phyloP scores from a whole-genome alignment of 2,797 vertebrate species.

The Clarias laeviceps region DNA sequence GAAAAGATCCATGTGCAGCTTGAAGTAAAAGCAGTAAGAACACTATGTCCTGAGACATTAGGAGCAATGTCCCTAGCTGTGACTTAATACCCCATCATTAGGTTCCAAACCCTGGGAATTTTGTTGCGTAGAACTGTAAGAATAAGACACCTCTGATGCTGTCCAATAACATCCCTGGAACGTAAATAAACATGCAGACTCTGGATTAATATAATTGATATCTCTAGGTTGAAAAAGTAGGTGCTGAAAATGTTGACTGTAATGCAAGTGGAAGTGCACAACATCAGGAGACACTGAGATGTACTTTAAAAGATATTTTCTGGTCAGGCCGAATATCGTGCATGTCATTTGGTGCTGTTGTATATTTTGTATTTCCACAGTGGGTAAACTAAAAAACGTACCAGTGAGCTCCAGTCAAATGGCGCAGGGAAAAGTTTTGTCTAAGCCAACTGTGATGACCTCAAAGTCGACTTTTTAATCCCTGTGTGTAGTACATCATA shows the following conservation, averaged over 20 bases:
- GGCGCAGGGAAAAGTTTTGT: too few species aligned
- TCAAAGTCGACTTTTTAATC: too few species aligned
- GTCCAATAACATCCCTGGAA: not conserved
- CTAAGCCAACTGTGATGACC: too few species aligned
- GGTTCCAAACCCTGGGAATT: not conserved
- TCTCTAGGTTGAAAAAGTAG: not conserved
- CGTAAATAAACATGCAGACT: not conserved
- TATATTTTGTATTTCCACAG: not conserved
- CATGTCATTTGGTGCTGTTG: not conserved
- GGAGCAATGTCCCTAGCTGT: not conserved
- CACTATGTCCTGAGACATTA: conserved; percentile 72
- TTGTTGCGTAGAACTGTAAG: not conserved
- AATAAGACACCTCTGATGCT: not conserved
- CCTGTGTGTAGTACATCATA: too few species aligned
- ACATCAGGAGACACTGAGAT: not conserved
- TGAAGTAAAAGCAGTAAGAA: conserved; percentile 47
- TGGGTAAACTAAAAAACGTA: not conserved
- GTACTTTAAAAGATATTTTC: not conserved
- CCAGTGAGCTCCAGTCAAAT: not conserved
- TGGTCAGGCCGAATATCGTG: not conserved
- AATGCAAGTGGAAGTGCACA: not conserved
- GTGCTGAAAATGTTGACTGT: not conserved
- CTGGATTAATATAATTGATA: not conserved
- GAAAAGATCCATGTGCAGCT: not conserved
- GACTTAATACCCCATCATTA: not conserved